Evolutionary conservation across 2,888 invertebrate species (phyloP), one percentile per base, ranked within the genome.

Genomic region (Tetanocera ferruginea): DNA sequence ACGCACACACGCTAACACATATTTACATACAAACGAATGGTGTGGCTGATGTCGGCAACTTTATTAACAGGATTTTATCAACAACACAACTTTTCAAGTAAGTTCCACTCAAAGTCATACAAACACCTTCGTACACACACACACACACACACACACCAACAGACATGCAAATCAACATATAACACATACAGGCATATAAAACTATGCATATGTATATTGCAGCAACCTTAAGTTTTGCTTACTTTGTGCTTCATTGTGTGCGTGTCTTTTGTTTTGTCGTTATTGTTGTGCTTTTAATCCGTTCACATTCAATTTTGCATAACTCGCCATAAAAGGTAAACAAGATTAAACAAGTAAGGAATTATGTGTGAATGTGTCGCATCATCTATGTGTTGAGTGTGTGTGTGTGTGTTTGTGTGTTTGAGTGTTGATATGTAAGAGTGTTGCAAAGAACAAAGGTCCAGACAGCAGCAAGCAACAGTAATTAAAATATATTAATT

Each of bases 281-380:
- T 17, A 23, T 73, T 60, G 60, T 73, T 60, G 73, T 73, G 25
- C 60, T 60, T 71, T 55, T 80, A 80, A 80, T 78, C 79, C 76
- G 69, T 78, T 72, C 77, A 72, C 51, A 64, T 64, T 51, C 51
- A 19, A 28, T 51, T 49, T 79, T 77, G 78, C 79, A 78, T 78
- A 79, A 79, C 78, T 79, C 76, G 79, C 76, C 79, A 78, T 78
- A 73, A 76, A 78, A 78, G 77, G 75, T 77, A 80, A 79, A 80
- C 80, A 78, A 77, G 80, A 80, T 79, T 80, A 79, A 31, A 34
- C 14, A 49, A 75, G 51, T 23, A 25, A 43, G 43, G 49, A 43
- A 69, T 76, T 67, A 57, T 67, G 8, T 57, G 37, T 69, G 69
- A 49, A n/a, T 76, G 67, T 57, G n/a, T n/a, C n/a, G n/a, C n/a